Base-by-base conservation (phyloP, 2,797 vertebrate genomes). In the Sebastiscus albofasciatus region DNA sequence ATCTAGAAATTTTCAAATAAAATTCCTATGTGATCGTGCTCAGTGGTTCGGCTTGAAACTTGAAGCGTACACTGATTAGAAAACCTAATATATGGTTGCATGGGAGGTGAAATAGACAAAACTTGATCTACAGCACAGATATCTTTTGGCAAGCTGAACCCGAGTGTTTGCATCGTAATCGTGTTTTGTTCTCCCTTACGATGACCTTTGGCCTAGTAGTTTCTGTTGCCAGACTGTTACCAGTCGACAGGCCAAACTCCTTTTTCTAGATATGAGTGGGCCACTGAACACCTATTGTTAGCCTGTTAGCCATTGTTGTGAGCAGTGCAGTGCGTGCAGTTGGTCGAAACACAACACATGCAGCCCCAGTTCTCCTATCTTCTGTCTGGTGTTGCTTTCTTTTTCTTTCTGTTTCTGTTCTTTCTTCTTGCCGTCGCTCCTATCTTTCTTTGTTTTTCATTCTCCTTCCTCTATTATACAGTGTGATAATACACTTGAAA, bases 121-220 rank as follows among this genome's bases (percentile, higher is more conserved):
- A 46, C 26, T 54, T 39, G 36, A 39, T 74, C 20, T 67, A 8
- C 46, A 6, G 6, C 55, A 5, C 29, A 24, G 33, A 16, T 60
- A 29, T 61, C 4, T 59, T 46, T 72, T 76, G 77, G 14, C 66
- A 65, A 12, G 24, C 56, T 46, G 10, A 74, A 54, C 29, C 36
- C 16, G 0, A 59, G 49, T 72, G 56, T 77, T 75, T 79, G 67
- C 49, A 46, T 79, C 3, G 39, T 58, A 65, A 56, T 36, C 9
- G 10, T 75, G 79, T 76, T 78, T 70, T 81, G 72, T 72, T 82
- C 42, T 67, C 49, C 24, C 66, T 79, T 59, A 26, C 2, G 4
- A 18, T 82, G 85, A 90, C 90, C 90, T 93, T 91, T 88, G 75
- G 61, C 86, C 90, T 2, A 72, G 72, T 82, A 49, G 77, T 81